A percentile compares a stretch with the other conserved stretches of the same genome.
Evolutionary conservation across 1,140 invertebrate species (phyloP).

Genomic region (Adelges cooleyi): DNA sequence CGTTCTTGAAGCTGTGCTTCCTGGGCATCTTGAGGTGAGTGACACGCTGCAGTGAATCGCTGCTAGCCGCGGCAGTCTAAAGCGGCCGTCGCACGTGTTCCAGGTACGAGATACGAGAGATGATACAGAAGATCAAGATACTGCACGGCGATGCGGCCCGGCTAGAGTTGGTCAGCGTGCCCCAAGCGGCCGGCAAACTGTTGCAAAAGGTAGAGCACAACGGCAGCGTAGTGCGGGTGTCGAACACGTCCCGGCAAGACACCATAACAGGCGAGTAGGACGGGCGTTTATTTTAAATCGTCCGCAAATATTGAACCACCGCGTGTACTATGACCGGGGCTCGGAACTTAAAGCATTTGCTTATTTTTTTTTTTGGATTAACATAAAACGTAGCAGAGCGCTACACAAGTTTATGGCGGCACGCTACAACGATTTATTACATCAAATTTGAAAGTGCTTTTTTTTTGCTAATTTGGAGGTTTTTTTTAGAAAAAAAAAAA

Average conservation of each 20-base stretch:
- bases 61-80: background rate
- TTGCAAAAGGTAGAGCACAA: conserved; percentile 33
- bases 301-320: too few relatives aligned
- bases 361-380: too few relatives aligned
- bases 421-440: too few relatives aligned
- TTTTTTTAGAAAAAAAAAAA: too few relatives aligned
- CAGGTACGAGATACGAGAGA: conserved; percentile 70
- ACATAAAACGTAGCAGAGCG: too few relatives aligned
- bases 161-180: conserved; percentile 31
- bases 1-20: conserved; percentile 81
- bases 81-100: background rate
- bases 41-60: conserved; percentile 30
- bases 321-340: too few relatives aligned
- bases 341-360: too few relatives aligned
- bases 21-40: conserved; percentile 60
- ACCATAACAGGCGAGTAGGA: background rate
- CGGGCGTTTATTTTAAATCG: background rate
- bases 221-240: conserved; percentile 30
- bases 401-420: too few relatives aligned
- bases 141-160: conserved; percentile 40
- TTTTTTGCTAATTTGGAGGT: too few relatives aligned
- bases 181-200: conserved; percentile 18
- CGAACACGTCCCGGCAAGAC: conserved; percentile 17
- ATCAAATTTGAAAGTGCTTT: too few relatives aligned
- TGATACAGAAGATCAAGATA: conserved; percentile 76